Evolutionary conservation across 2,888 invertebrate species (phyloP).

Genomic region (Acrocera orbiculus): DNA sequence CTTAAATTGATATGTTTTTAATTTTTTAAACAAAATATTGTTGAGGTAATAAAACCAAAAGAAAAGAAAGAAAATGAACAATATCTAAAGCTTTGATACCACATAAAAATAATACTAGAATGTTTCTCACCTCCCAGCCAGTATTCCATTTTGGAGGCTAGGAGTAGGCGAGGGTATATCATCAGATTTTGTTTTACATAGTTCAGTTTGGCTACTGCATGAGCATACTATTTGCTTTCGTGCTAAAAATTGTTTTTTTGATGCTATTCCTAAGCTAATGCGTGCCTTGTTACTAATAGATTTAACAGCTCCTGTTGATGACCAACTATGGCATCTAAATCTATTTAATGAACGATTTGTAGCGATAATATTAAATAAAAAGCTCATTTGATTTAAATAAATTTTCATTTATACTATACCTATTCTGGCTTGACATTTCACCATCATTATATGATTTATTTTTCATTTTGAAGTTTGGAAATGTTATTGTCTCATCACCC

Average conservation of each 20-base stretch:
- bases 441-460: conserved; percentile 10
- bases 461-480: conserved; percentile 9
- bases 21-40: too few relatives aligned
- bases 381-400: neutral
- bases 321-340: conserved; percentile 16
- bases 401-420: conserved; percentile 10
- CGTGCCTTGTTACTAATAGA: conserved; percentile 42
- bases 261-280: conserved; percentile 41
- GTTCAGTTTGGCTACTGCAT: conserved; percentile 56
- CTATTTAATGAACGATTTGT: too few relatives aligned
- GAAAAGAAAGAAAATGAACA: too few relatives aligned
- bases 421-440: conserved; percentile 12
- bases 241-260: conserved; percentile 13
- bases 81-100: too few relatives aligned
- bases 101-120: too few relatives aligned
- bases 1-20: too few relatives aligned
- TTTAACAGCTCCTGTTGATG: conserved; percentile 10
- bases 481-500: conserved; percentile 14
- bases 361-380: too few relatives aligned
- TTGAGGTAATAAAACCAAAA: too few relatives aligned
- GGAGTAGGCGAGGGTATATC: conserved; percentile 26
- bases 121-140: conserved; percentile 35
- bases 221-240: conserved; percentile 22
- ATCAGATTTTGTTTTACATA: conserved; percentile 35
- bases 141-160: conserved; percentile 32